Conservation (phyloP, 2,888 invertebrate genomes). For the Drosophila colorata region DNA sequence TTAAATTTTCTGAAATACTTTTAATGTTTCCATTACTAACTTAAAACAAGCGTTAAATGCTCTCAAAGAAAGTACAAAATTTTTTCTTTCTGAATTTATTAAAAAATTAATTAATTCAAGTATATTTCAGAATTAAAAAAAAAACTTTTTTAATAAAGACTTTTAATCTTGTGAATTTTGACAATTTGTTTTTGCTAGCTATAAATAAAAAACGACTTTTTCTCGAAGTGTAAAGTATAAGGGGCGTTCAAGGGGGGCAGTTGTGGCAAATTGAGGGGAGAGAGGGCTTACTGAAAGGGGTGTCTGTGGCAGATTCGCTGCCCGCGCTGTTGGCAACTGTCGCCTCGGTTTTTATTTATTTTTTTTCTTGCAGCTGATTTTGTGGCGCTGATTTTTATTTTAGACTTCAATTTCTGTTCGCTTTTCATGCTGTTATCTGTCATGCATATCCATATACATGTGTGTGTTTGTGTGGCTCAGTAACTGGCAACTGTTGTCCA, state of each 20-base stretch:
- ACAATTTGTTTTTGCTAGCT: background rate
- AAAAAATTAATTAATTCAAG: too few species aligned
- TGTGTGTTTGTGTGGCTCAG: conserved; percentile 21
- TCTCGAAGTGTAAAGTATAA: conserved; percentile 12
- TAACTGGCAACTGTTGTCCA: conserved; percentile 41
- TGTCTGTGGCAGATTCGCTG: conserved; percentile 29
- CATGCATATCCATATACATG: conserved; percentile 62
- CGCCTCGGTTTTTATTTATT: conserved; percentile 30
- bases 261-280: conserved; percentile 5
- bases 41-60: too few species aligned
- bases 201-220: too few species aligned
- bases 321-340: conserved; percentile 53
- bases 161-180: too few species aligned
- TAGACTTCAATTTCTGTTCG: conserved; percentile 61
- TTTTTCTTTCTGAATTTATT: too few species aligned
- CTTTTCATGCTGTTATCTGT: conserved; percentile 59
- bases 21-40: too few species aligned
- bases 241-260: conserved; percentile 16
- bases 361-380: conserved; percentile 48
- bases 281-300: background rate
- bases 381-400: conserved; percentile 57
- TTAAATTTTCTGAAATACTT: too few species aligned
- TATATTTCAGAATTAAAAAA: too few species aligned
- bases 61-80: too few species aligned
- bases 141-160: too few species aligned